Evolutionary conservation across 1,140 invertebrate species (phyloP).

Genomic region (Sarcophaga peregrina): DNA sequence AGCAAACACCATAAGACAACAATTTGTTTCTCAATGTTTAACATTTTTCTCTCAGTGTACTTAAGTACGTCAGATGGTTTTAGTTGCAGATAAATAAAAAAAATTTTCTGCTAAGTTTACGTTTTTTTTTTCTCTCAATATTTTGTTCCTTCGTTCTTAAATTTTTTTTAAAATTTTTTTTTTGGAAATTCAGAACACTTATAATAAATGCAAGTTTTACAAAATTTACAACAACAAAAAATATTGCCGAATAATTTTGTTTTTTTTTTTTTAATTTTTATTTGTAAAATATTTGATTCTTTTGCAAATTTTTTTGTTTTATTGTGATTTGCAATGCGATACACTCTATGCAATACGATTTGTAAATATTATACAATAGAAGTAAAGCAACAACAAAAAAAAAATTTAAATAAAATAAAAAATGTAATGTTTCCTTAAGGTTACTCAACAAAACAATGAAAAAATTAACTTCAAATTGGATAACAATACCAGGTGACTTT

Average conservation of each 20-base stretch:
- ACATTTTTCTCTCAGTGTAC: background rate
- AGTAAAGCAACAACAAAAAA: background rate
- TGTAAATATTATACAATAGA: conserved; percentile 23
- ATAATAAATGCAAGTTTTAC: background rate
- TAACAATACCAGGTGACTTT: too few relatives aligned
- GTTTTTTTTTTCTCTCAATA: background rate
- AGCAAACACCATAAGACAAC: too few relatives aligned
- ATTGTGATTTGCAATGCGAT: background rate
- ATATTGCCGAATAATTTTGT: background rate
- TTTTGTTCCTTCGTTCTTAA: too few relatives aligned
- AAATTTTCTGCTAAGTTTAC: background rate
- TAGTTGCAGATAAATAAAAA: background rate
- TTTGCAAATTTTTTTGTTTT: background rate
- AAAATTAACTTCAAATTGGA: too few relatives aligned
- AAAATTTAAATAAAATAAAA: background rate
- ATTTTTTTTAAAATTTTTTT: background rate
- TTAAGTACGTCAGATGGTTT: background rate
- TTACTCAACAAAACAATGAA: too few relatives aligned
- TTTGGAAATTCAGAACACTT: conserved; percentile 16
- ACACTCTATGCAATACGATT: background rate
- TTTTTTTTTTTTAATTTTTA: background rate
- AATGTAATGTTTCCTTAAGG: too few relatives aligned
- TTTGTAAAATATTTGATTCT: background rate
- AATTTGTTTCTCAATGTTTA: too few relatives aligned
- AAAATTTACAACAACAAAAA: background rate